Base-by-base conservation (phyloP, 2,888 invertebrate species). In the Abscondita cerata region DNA sequence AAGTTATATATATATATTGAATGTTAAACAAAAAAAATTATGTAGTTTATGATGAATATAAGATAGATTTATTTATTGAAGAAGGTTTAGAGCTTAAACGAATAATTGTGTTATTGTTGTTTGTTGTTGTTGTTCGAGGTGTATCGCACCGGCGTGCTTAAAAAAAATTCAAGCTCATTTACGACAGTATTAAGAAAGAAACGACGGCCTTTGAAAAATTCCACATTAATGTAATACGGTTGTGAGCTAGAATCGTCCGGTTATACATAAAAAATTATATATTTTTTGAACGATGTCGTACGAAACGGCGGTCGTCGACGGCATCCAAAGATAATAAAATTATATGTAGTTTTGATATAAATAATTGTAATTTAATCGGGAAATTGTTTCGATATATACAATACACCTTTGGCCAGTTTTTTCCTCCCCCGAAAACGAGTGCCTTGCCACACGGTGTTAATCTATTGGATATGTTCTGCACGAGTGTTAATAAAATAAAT, bases 401-500 rank as follows among this genome's bases (percentile, higher is more conserved):
- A 20, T 59, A 41, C 34, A 55, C 36, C 20, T 41, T 25, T 25
- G 25, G 6, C 4, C 25, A 6, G 25, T 4, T 25, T 25, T 25
- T 4, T 25, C n/a, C n/a, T n/a, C n/a, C n/a, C n/a, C n/a, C n/a
- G 25, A 25, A 25, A 25, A 25, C 6, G 68, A 66, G 68, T 68
- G 68, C 68, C 66, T 68, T 62, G 66, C 34, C 63, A 62, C 66
- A 62, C n/a, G 59, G 38, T 58, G 25, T 64, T 65, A 65, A 65
- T n/a, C 66, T 66, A 66, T 66, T 65, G 60, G 63, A 53, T 54
- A 52, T 64, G 64, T 60, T 64, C 50, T 60, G 68, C 68, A 68
- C 66, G 65, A 66, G 68, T 68, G 68, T 68, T 68, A 65, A 66
- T 59, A 59, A 59, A 65, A 66, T 59, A 59, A 59, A 59, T 36